Base-by-base conservation (phyloP, 2,888 invertebrate genomes). In the Phyllotreta cruciferae region DNA sequence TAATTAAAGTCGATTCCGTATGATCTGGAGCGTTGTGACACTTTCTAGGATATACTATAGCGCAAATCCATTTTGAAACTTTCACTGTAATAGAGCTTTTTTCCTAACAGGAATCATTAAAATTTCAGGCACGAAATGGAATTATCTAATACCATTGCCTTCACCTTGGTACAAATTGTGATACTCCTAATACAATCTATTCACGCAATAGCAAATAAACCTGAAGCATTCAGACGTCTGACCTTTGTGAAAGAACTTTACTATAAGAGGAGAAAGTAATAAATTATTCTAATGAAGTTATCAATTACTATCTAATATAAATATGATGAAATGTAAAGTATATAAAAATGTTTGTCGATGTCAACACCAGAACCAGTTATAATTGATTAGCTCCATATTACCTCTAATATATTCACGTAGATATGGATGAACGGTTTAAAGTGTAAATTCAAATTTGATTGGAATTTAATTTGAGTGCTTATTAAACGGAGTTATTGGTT, bases 141-240 rank as follows among this genome's bases (percentile, higher is more conserved):
- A 11, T 47, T 49, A 35, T 49, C 9, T 49, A 49, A 49, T 49
- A 37, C 36, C 13, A 3, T 37, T 8, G 35, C 52, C 52, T 52
- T 52, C 37, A 52, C 37, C 52, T 52, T 52, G 52, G 1, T 37
- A 52, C 9, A 49, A 49, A 35, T 34, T 11, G 11, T 5, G 35
- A 49, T 49, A 49, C 36, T 47, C n/a, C 47, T 10, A 49, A 49
- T 34, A 52, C 38, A 52, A 37, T 52, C 52, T 52, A 52, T n/a
- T 52, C 6, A 10, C 8, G 13, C 38, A 52, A 24, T 24, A 37
- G 52, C 13, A 37, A 52, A 52, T 10, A 52, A 37, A 36, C 36
- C 10, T 50, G 35, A 50, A 50, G 11, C 37, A 52, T 47, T 47
- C 47, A 47, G 52, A 52, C 52, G 52, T 52, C 52, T 52, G 52